Conservation (phyloP, 2,113 vertebrate genomes). For the Chiloscyllium plagiosum region DNA sequence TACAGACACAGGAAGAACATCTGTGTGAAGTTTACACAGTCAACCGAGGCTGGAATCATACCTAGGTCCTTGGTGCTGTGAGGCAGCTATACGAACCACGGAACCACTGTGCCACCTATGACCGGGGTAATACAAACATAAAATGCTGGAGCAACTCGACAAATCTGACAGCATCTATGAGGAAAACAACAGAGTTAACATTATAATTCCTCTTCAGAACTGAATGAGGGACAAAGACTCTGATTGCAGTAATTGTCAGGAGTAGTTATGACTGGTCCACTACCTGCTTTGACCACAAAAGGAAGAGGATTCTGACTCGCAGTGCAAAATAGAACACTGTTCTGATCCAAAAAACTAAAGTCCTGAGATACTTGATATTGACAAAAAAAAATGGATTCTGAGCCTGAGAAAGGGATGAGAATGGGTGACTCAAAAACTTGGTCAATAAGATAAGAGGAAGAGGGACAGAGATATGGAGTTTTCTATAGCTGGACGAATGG, state of each 20-base stretch:
- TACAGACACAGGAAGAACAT: too few species aligned
- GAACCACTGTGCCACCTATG: too few species aligned
- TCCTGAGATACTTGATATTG: not conserved
- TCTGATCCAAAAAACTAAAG: not conserved
- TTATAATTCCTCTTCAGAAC: too few species aligned
- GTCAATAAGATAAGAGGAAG: not conserved
- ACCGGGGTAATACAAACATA: too few species aligned
- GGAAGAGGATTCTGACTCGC: not conserved
- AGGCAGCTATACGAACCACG: too few species aligned
- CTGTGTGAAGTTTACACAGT: too few species aligned
- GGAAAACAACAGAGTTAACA: too few species aligned
- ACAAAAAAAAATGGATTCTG: not conserved
- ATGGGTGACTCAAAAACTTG: not conserved
- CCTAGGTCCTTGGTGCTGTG: too few species aligned
- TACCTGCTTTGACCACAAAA: not conserved
- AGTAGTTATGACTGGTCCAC: not conserved
- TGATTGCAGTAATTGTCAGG: not conserved
- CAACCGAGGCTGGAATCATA: too few species aligned
- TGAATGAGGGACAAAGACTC: not conserved
- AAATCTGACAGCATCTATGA: too few species aligned
- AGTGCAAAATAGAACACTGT: not conserved
- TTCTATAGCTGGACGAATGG: not conserved
- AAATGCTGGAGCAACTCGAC: too few species aligned
- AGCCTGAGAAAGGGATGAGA: not conserved
- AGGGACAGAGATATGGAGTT: not conserved